Evolutionary conservation across 1,140 invertebrate species (phyloP).

Genomic region (Melipona quadrifasciata): DNA sequence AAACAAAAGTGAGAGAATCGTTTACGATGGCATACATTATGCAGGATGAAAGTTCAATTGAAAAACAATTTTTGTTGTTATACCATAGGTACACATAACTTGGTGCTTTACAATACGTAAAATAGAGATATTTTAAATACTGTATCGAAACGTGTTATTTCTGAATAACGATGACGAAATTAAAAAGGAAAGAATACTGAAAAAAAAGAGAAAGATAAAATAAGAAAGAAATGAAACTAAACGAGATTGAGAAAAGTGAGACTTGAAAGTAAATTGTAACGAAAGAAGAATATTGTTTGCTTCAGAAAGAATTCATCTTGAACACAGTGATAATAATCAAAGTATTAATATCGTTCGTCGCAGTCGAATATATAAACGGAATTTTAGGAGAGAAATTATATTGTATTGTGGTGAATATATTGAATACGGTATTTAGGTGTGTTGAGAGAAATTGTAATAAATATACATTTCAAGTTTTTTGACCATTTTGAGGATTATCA

Average conservation of each 20-base stretch:
- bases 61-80: conserved; percentile 50
- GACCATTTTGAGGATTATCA: conserved; percentile 59
- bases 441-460: conserved; percentile 57
- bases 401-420: conserved; percentile 56
- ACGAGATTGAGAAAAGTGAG: conserved; percentile 1
- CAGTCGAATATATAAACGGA: conserved; percentile 51
- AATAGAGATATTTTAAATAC: conserved; percentile 57
- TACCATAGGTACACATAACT: conserved; percentile 55
- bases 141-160: conserved; percentile 41
- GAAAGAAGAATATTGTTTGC: conserved; percentile 36
- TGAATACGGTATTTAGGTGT: conserved; percentile 38
- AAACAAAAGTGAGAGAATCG: neutral
- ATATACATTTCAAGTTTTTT: conserved; percentile 60
- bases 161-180: conserved; percentile 38
- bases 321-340: conserved; percentile 65
- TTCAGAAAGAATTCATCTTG: conserved; percentile 48
- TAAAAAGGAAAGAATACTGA: neutral
- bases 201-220: neutral
- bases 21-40: conserved; percentile 37
- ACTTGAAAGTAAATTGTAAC: conserved; percentile 47
- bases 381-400: conserved; percentile 49
- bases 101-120: conserved; percentile 54
- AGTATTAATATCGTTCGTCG: conserved; percentile 63
- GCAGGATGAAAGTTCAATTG: conserved; percentile 35
- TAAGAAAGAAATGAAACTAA: neutral